Evolutionary conservation across 1,140 invertebrate genomes (phyloP), one percentile per base, ranked within the genome.

Genomic region (Danaus plexippus): DNA sequence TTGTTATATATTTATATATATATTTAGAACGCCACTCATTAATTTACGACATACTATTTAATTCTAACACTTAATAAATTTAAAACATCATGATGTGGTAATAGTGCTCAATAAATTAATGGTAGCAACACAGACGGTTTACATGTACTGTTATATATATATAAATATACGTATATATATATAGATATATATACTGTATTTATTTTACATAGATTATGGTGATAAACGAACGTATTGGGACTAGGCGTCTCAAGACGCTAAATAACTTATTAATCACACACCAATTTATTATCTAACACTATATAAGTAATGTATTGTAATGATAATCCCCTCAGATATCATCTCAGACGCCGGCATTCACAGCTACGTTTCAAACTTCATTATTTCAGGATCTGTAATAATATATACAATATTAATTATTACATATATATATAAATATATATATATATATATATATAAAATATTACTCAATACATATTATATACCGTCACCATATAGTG

Each of bases 251-350:
- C 71, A 77, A 71, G 71, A 78, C 78, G 75, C 79, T 80, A 52
- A 61, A 82, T 85, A 82, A 85, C 76, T 84, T 82, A 86, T 70
- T 78, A 85, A 80, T 83, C 82, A 84, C 82, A 85, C 82, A 85
- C 80, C 82, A 80, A 82, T 68, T 79, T 78, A 82, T 59, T 70
- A 78, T 77, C 76, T 84, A 82, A 80, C 76, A 66, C 77, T 83
- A 80, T 75, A 73, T 74, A 75, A 77, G 76, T 81, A 82, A 79
- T 77, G 15, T 15, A 73, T 76, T 67, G 77, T 81, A 69, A 79
- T 67, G 59, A 62, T 74, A 73, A 75, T 65, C 57, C 66, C 67
- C 74, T 56, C 64, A 67, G 15, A 15, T 15, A 15, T 15, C 15
- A 15, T 15, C 3, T 15, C 15, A 15, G 15, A 15, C 15, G 15